A percentile compares a stretch with the other conserved stretches of the same genome.
Evolutionary conservation across 2,113 vertebrate genomes (phyloP).

Genomic region (Coptodon bakossiorum): DNA sequence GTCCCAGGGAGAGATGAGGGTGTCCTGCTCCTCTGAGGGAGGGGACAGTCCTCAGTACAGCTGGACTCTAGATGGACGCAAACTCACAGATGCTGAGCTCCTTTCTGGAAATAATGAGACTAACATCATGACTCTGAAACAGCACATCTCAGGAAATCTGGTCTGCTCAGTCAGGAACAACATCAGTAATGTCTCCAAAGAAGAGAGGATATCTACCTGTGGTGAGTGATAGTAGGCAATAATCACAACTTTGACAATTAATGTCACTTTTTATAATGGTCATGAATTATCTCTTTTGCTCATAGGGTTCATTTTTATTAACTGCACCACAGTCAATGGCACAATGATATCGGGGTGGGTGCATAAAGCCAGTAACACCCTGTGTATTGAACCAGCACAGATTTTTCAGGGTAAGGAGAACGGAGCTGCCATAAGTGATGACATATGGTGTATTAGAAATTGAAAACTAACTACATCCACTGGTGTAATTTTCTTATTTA

Average conservation of each 20-base stretch:
- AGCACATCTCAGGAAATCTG: fast-evolving
- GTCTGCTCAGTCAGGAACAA: neutral
- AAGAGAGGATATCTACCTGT: fast-evolving
- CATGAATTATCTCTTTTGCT: neutral
- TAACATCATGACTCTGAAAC: fast-evolving
- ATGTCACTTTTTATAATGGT: neutral
- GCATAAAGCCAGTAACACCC: constrained; percentile 11
- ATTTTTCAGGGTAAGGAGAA: neutral
- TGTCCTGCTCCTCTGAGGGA: neutral
- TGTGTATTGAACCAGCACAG: neutral
- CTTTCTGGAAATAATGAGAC: fast-evolving
- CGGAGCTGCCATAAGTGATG: neutral
- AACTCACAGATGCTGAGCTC: neutral
- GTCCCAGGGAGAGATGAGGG: neutral
- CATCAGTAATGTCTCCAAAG: fast-evolving
- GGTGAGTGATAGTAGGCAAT: neutral
- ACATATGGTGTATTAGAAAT: constrained; percentile 8
- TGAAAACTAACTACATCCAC: neutral
- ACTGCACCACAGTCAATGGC: constrained; percentile 3
- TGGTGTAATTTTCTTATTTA: fast-evolving
- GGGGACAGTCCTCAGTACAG: neutral
- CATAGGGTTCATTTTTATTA: constrained; percentile 22
- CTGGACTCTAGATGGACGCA: fast-evolving
- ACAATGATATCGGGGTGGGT: neutral
- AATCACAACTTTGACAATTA: neutral